A percentile compares a stretch with the other conserved stretches of the same genome.
These are phyloP conservation scores for Chloroceryle aenea DNA, from an alignment of 2,113 vertebrate genomes.

Conservation along the genomic window DNA sequence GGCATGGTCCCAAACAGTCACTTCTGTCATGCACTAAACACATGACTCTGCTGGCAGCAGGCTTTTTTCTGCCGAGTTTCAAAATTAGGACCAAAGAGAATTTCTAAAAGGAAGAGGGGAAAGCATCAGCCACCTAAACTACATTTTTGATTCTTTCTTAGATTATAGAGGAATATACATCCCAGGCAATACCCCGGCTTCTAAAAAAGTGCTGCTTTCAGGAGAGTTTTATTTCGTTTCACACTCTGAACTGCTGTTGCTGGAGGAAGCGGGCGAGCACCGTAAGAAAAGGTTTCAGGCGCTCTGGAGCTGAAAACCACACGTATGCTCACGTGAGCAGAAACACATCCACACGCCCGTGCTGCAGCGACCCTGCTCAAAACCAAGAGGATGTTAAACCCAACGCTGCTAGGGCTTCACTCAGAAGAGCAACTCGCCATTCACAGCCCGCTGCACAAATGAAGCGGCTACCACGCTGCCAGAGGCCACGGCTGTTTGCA, in stretches of 20 bases:
- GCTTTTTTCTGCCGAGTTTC: conserved; percentile 42
- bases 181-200: not conserved
- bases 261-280: not conserved
- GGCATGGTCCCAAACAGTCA: conserved; percentile 49
- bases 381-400: not conserved
- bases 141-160: not conserved
- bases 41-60: conserved; percentile 18
- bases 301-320: conserved; percentile 23
- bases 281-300: not conserved
- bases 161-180: not conserved
- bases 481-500: not conserved
- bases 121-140: not conserved
- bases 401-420: not conserved
- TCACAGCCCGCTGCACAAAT: not conserved
- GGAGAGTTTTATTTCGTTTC: not conserved
- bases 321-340: not conserved
- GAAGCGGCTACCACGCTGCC: not conserved
- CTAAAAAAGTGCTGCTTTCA: not conserved
- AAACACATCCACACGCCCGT: not conserved
- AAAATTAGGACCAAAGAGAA: conserved; percentile 41
- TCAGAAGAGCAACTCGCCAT: not conserved
- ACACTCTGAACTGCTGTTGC: not conserved
- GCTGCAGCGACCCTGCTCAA: not conserved
- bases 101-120: not conserved
- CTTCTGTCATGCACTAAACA: conserved; percentile 37